Conservation (phyloP, 35 echinoderm and acorn worm genomes). For the Antedon bifida region DNA sequence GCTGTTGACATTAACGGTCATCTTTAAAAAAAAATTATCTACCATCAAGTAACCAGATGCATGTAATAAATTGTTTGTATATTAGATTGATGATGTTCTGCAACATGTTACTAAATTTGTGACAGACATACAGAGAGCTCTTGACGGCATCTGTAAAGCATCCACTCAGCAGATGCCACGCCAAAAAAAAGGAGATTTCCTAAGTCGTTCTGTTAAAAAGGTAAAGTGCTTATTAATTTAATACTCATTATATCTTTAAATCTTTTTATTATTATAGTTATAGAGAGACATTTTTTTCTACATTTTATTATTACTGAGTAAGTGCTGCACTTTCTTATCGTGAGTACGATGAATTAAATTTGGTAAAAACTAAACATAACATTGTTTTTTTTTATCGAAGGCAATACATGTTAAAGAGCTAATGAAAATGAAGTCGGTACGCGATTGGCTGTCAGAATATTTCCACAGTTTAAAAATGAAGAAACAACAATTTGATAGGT, state of each 20-base stretch:
- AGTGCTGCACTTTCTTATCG: too few species aligned
- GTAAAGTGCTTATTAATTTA: too few species aligned
- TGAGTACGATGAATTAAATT: too few species aligned
- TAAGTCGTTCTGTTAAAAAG: slow-evolving; percentile 41
- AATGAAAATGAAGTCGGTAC: slow-evolving; percentile 37
- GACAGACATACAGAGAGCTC: slow-evolving; percentile 27
- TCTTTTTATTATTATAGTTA: too few species aligned
- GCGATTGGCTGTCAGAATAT: slow-evolving; percentile 39
- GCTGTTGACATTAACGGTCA: neutral
- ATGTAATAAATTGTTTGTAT: too few species aligned
- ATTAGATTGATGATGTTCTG: slow-evolving; percentile 40
- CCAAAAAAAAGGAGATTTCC: slow-evolving; percentile 25
- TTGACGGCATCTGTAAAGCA: slow-evolving; percentile 39
- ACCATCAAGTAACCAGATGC: too few species aligned
- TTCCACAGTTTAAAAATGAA: slow-evolving; percentile 37
- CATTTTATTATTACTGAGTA: neutral
- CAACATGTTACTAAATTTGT: slow-evolving; percentile 40
- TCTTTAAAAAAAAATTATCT: neutral
- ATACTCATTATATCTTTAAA: too few species aligned
- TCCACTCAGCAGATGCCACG: neutral
- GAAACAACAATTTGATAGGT: slow-evolving; percentile 39
- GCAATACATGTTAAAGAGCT: slow-evolving; percentile 72
- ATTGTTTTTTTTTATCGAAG: slow-evolving; percentile 25
- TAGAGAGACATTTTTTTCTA: too few species aligned
- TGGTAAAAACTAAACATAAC: too few species aligned